Percentiles rank a stretch among this genome's conserved stretches.
Conservation (phyloP, 2,888 invertebrate genomes). For the Orchesellides sinensis region DNA sequence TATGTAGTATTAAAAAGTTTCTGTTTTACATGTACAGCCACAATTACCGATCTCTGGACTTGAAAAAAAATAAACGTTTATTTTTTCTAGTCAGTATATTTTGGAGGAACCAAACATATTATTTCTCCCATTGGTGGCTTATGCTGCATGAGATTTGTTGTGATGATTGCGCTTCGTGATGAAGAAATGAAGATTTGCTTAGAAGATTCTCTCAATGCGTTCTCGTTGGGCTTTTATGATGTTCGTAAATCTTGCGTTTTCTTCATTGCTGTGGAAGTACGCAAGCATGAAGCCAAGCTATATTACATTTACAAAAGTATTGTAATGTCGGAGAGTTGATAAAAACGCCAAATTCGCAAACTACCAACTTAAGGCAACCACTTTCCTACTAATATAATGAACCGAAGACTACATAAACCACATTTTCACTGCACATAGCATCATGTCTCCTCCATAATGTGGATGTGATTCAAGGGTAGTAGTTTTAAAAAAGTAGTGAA, state of each 20-base stretch:
- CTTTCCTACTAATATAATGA: too few species aligned
- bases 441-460: conserved; percentile 1
- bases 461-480: background rate
- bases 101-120: background rate
- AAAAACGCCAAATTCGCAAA: too few species aligned
- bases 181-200: conserved; percentile 35
- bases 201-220: conserved; percentile 31
- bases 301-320: too few species aligned
- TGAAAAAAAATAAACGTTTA: too few species aligned
- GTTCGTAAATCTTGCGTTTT: background rate
- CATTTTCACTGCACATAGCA: background rate
- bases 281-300: background rate
- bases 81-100: background rate
- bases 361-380: too few species aligned
- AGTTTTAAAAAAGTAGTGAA: background rate
- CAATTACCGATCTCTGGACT: too few species aligned
- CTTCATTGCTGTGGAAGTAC: background rate
- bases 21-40: too few species aligned
- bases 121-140: conserved; percentile 16
- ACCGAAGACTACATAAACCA: background rate
- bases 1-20: too few species aligned
- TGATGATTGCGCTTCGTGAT: conserved; percentile 39
- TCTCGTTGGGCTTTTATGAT: background rate
- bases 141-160: conserved; percentile 4
- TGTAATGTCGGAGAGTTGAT: too few species aligned